Base-by-base conservation (phyloP, 2,888 invertebrate genomes). In the Marronus borbonicus region DNA sequence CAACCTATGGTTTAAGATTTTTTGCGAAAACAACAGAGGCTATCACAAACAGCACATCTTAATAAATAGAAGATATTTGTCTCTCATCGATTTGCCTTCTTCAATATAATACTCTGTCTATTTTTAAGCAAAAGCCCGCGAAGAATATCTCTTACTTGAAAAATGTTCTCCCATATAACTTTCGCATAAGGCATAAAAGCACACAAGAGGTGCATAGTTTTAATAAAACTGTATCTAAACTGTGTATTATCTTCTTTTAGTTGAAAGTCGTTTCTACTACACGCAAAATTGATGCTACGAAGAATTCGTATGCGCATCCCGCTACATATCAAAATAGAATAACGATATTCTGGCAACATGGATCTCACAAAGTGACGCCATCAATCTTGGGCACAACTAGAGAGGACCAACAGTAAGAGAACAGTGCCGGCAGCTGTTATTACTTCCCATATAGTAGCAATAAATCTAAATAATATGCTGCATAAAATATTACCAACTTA, bases 391-490 rank as follows among this genome's bases (percentile, higher is more conserved):
- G 49, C 78, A 83, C 82, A 79, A 81, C 82, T 80, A 82, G 80
- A 79, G 80, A 80, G 80, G 81, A 80, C 81, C 75, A 79, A 80
- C 39, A 60, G 60, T 60, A 74, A 74, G 55, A 74, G 44, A 77
- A 72, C 83, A 81, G 82, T 83, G 83, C 83, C 84, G 84, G 83
- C 85, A 84, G 84, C 85, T 85, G 85, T 86, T 87, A 87, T 87
- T 86, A 85, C 87, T 85, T 86, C 86, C 85, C 85, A 85, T 86
- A 85, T 85, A 85, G 84, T 83, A 82, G 84, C 86, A 86, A 87
- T 87, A 87, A 87, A 87, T 87, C 86, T 87, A 86, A 87, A 87
- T 87, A 87, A 87, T 87, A 86, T 85, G 83, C 84, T 84, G 83
- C 81, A 85, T 84, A 85, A 86, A 84, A 85, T 85, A 85, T 84